Percentiles rank a stretch among this genome's conserved stretches.
These are phyloP conservation scores for Agrotis segetum DNA, from an alignment of 2,888 invertebrate genomes.

Conservation along the genomic window DNA sequence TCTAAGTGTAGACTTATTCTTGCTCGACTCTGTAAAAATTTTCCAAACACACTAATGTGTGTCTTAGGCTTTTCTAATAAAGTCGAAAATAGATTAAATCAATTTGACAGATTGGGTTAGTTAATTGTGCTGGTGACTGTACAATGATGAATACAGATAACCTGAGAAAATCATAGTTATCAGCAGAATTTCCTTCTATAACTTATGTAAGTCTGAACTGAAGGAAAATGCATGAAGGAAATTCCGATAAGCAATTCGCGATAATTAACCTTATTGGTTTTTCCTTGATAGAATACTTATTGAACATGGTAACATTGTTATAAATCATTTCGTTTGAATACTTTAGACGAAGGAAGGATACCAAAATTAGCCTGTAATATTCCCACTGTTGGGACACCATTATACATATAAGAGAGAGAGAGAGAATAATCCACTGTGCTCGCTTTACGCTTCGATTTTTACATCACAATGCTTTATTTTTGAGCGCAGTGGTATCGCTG, in stretches of 20 bases:
- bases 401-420: too few relatives aligned
- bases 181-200: constrained; percentile 1
- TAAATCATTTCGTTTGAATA: background rate
- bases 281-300: constrained; percentile 4
- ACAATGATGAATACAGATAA: too few relatives aligned
- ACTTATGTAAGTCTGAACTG: constrained; percentile 13
- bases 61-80: too few relatives aligned
- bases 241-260: constrained; percentile 5
- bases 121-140: background rate
- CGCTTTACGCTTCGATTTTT: background rate
- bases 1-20: background rate
- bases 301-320: background rate
- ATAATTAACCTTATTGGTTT: background rate
- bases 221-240: constrained; percentile 9
- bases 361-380: too few relatives aligned
- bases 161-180: background rate
- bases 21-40: too few relatives aligned
- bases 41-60: too few relatives aligned
- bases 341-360: too few relatives aligned
- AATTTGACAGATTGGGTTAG: too few relatives aligned
- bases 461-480: background rate
- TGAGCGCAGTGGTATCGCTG: background rate
- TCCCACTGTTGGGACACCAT: too few relatives aligned
- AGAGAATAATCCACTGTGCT: too few relatives aligned
- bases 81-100: too few relatives aligned